Base-by-base conservation (phyloP, 2,888 invertebrate species). In the Ectobius pallidus region DNA sequence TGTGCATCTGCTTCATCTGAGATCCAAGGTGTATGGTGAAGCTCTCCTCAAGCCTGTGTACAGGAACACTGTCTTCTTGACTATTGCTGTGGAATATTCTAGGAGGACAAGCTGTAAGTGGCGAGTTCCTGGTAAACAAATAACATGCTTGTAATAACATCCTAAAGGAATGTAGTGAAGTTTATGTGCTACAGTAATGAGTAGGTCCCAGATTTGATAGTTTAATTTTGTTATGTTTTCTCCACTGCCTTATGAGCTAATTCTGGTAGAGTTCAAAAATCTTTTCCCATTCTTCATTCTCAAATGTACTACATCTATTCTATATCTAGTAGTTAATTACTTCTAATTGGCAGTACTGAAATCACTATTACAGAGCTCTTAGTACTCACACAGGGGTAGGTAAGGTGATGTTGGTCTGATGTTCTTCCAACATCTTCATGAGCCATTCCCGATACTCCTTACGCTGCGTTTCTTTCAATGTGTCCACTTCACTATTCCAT, bases 1-100 rank as follows among this genome's bases (percentile, higher is more conserved):
- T 99, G 84, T 99, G 98, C 88, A 97, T 99, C 81, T 98, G 97
- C 83, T 99, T 99, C 82, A 99, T 88, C 85, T 99, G 99, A 3
- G 97, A 96, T 67, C 99, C 98, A 76, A 98, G 87, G 85, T 98
- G 97, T 80, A 99, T 97, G 22, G 98, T 99, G 83, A 98, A 99
- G 84, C 96, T 97, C 85, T 98, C 98, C 84, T 97, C 97, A 79
- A 95, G 80, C 44, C 82, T 81, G 1, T 83, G 83, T 75, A 80
- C 79, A 62, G 82, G 81, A 11, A 81, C 77, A 20, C 75, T 74
- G 16, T 81, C 79, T 62, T 81, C 81, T 68, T 77, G 81, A 44
- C 80, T 78, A 18, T 79, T 78, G 73, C 78, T 81, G 27, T 81
- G 65, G 25, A 42, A 42, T 32, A 71, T 49, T 42, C 49, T 81